Evolutionary conservation across 2,888 invertebrate species (phyloP), one percentile per base, ranked within the genome.

Genomic region (Rugalucina vietnamica): DNA sequence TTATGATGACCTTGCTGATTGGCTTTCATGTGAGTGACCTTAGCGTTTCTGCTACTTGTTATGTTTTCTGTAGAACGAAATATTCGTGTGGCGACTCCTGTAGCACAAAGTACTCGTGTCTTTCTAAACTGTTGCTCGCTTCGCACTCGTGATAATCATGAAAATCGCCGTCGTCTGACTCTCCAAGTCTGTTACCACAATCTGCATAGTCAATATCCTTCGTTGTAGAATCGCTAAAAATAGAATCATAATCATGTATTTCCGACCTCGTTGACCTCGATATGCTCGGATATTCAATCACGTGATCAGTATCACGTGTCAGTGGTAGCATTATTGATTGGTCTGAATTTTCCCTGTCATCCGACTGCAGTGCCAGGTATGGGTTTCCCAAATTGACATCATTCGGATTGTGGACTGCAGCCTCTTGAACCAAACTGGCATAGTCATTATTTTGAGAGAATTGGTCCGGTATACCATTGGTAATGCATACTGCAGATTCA

Each of bases 161-260:
- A 34, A 18, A 65, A 34, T 65, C 65, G 34, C 29, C 27, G 5
- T 65, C 34, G 21, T 34, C 29, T 27, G 10, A 27, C 4, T 3
- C 4, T 8, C 60, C 10, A 18, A 29, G 10, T 8, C 60, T 29
- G 29, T 60, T 29, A 3, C 29, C 60, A 5, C 29, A 29, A 21
- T 21, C 8, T n/a, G 4, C 21, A 18, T 3, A 5, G 29, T 29
- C 60, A 2, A 4, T 65, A 1, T 18, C 12, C 1, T 5, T 29
- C 5, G 4, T 1, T 18, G 4, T 34, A 29, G 21, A 34, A 1
- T 29, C 65, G 34, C 24, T 65, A 18, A 34, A 65, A 65, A 65
- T 65, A 65, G 65, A 65, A 2, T 65, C 65, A 18, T 65, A 65
- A 18, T 65, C 65, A 65, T 65, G 65, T 12, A n/a, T 65, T 21